Evolutionary conservation across 2,797 vertebrate genomes (phyloP), one percentile per base, ranked within the genome.

Genomic region (Melanotaenia nigrans): DNA sequence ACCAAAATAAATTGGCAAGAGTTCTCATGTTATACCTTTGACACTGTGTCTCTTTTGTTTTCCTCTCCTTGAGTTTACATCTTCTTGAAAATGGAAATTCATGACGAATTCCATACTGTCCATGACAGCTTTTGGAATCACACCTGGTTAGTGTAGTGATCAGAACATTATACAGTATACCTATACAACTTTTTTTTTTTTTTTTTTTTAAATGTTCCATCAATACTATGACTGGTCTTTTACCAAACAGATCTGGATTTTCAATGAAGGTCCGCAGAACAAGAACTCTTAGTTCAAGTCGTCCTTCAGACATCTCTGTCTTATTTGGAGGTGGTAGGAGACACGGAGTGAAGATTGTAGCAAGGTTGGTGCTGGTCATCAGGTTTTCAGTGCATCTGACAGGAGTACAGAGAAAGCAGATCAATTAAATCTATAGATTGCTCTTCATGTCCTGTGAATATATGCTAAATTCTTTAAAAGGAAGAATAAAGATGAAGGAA

Each of bases 301-400:
- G 93, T 56, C 82, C 62, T 54, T 95, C 95, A n/a, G 96, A 94
- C 92, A 96, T 96, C 51, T 96, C 96, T 0, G 86, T 79, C 45
- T 85, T 91, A 78, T 95, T 95, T 73, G 88, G 93, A 0, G 92
- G 94, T 1, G 96, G 96, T 33, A 97, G 86, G 33, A 98, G 95
- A 81, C 96, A 97, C 1, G 96, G 97, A 73, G 92, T 93, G 77
- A 98, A 96, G 78, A 98, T 93, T 58, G 95, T 95, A 5, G 96
- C 96, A n/a, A 98, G 86, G 79, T 98, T 98, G 82, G 93, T 92
- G 85, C 94, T 95, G 84, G 95, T 94, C 97, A 97, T 98, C 92
- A 93, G 90, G 91, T 97, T 98, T 59, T 96, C 95, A 9, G n/a
- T 53, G 7, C 94, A 96, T 73, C 97, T 98, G 88, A 61, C 4